Base-by-base conservation (phyloP, 2,888 invertebrate species). In the Hydriomena furcata region DNA sequence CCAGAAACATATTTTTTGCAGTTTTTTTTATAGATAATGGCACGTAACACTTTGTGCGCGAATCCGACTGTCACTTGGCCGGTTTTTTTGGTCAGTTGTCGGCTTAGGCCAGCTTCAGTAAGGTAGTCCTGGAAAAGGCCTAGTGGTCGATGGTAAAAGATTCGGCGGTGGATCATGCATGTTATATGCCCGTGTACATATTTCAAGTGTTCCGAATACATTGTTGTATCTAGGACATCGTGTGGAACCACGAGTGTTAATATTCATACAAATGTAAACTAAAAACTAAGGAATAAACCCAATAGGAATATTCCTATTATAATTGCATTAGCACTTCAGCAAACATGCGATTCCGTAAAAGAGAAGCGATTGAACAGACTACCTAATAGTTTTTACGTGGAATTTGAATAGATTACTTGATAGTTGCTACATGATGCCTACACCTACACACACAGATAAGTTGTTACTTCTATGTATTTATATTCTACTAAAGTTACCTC, bases 251-350 rank as follows among this genome's bases (percentile, higher is more conserved):
- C 13, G 7, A 13, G 28, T 17, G 11, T 17, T 37, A n/a, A n/a
- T n/a, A n/a, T n/a, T n/a, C n/a, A n/a, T 24, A 25, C 31, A n/a
- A 36, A 34, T 8, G n/a, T 32, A 35, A 52, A 40, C 43, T 43
- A 52, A 38, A 47, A 42, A 52, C 30, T 31, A 28, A n/a, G n/a
- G n/a, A n/a, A n/a, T 34, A 43, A 34, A 38, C 35, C 23, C 21
- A 40, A 25, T 28, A 46, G 37, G 32, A 37, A 38, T 52, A 38
- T 52, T 43, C 38, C 46, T 42, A 27, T 42, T n/a, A n/a, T n/a
- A n/a, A n/a, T n/a, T 52, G 37, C 52, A 37, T 46, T 35, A 41
- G 27, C 31, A 35, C 24, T 35, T 31, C 24, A 30, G 35, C 20
- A 35, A 47, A 35, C 32, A 47, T 37, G 25, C 40, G 23, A 34